Evolutionary conservation across 2,797 vertebrate genomes (phyloP).

Genomic region (Coregonus sp.): DNA sequence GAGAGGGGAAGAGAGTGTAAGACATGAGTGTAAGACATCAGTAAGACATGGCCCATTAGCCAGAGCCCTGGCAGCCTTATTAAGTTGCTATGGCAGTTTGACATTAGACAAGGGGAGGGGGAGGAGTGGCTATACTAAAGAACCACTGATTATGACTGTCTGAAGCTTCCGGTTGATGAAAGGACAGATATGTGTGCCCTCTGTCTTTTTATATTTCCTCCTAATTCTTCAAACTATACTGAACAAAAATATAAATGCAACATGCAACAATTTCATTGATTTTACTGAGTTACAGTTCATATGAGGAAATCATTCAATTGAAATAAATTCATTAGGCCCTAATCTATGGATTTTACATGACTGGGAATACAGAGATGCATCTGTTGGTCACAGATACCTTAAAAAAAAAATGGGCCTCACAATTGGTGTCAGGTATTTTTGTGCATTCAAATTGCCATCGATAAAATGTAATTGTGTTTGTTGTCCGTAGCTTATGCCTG

Average conservation of each 20-base stretch:
- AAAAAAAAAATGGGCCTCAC: too few species aligned
- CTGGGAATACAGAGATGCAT: neutral
- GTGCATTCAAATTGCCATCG: too few species aligned
- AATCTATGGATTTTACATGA: neutral
- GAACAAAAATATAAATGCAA: too few species aligned
- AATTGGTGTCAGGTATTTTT: too few species aligned
- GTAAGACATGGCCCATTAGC: conserved; percentile 22
- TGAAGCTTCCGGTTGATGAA: neutral
- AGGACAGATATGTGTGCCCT: neutral
- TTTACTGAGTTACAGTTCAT: too few species aligned
- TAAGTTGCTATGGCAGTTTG: conserved; percentile 11
- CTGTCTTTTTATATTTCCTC: neutral
- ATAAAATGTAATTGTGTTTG: too few species aligned
- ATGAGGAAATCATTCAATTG: too few species aligned
- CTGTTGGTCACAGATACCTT: too few species aligned
- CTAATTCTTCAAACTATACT: neutral
- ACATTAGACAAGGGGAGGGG: conserved; percentile 1
- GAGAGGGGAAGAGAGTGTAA: neutral
- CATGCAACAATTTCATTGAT: too few species aligned
- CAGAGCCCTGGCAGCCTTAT: conserved; percentile 2
- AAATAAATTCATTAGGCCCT: too few species aligned
- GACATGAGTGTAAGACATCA: neutral
- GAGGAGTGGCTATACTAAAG: too few species aligned
- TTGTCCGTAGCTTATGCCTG: too few species aligned
- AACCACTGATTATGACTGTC: neutral